phyloP scores from a whole-genome alignment of 1,140 invertebrate species.

The Orchesella cincta region DNA sequence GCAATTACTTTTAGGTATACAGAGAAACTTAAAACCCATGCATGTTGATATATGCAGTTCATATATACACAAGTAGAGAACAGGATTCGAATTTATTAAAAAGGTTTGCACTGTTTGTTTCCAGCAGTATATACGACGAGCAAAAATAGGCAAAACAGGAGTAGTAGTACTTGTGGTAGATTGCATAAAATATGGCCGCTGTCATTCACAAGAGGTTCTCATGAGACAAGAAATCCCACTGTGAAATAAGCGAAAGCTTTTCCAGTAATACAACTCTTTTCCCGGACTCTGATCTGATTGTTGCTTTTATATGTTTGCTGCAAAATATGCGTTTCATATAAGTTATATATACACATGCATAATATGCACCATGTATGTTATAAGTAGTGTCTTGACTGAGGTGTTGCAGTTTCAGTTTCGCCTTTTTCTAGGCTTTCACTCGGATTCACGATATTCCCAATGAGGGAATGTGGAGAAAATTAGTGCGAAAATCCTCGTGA shows the following conservation, averaged over 20 bases:
- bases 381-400: background rate
- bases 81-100: background rate
- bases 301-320: background rate
- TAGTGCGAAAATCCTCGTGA: background rate
- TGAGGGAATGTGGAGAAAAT: background rate
- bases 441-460: background rate
- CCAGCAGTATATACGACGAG: background rate
- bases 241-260: background rate
- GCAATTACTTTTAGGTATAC: too few species aligned
- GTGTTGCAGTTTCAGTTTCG: background rate
- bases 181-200: background rate
- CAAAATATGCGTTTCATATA: background rate
- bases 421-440: background rate
- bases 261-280: background rate
- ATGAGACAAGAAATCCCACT: background rate
- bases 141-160: background rate
- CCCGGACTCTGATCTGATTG: background rate
- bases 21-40: background rate
- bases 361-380: background rate
- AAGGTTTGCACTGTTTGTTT: background rate
- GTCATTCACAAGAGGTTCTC: slow-evolving; percentile 12
- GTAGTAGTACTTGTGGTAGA: background rate
- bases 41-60: background rate
- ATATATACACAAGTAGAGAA: background rate
- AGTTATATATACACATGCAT: background rate